Evolutionary conservation across 2,113 vertebrate species (phyloP), one percentile per base, ranked within the genome.

Genomic region (Carassius gibelio): DNA sequence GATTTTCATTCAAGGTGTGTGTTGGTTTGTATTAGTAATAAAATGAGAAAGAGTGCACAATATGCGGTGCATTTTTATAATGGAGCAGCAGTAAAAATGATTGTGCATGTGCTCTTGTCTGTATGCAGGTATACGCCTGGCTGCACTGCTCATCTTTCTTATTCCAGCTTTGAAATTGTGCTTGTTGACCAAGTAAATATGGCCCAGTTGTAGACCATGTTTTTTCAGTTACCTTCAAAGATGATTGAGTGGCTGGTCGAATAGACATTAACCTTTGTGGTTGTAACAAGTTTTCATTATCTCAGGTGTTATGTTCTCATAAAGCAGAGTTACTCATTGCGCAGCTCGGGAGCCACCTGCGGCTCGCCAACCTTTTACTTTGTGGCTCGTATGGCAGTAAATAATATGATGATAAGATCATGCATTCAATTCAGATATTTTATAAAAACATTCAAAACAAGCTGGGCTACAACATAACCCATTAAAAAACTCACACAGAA

Each of bases 221-320:
- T 48, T 81, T 81, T 30, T 13, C 1, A 81, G 42, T 42, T 66
- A 50, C 62, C 77, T 52, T 81, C 62, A 81, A 81, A 81, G 8
- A 50, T 81, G 79, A 81, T 34, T 30, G 42, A 81, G 79, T 55
- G 62, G 5, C 42, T 69, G 45, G 45, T 81, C 17, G 62, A 81
- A 81, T 52, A 81, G 79, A 69, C 62, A 81, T 81, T 68, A 81
- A 81, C 62, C 62, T 81, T 68, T 34, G 23, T 36, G 45, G 26
- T 34, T 81, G 23, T 21, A 81, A 52, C 61, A 68, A 34, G 45
- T 52, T 26, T 69, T 81, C 15, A 81, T 69, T 66, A 66, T 81
- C 59, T 66, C 8, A 66, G 61, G n/a, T 62, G 38, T n/a, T 52
- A 81, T 81, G 79, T 52, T 52, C 45, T 68, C 79, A 21, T 66